phyloP scores from a whole-genome alignment of 2,113 vertebrate species.

The Cyphomyrus plagiostoma region DNA sequence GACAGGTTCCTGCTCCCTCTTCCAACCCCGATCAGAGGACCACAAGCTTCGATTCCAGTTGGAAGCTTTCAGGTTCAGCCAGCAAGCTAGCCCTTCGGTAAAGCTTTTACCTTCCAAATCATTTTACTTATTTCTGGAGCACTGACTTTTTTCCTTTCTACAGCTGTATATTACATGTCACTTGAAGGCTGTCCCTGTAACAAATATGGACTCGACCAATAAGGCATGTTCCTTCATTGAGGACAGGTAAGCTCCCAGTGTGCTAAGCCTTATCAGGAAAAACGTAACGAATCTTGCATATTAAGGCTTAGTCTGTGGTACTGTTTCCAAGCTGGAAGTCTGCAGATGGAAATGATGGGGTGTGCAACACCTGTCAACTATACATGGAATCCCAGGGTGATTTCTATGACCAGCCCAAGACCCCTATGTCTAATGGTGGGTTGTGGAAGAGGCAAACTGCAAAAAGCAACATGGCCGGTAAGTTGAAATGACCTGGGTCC shows the following conservation, averaged over 20 bases:
- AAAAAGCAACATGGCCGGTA: background rate
- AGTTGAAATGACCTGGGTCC: background rate
- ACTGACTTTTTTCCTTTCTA: background rate
- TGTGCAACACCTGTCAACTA: conserved; percentile 45
- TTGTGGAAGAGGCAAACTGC: background rate
- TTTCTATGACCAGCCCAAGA: background rate
- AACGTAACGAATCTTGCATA: background rate
- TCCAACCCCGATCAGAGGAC: conserved; percentile 39
- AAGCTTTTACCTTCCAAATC: conserved; percentile 14
- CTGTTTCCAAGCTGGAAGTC: conserved; percentile 48
- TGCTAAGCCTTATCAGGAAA: background rate
- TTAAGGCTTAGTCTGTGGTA: background rate
- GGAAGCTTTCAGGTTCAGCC: conserved; percentile 53
- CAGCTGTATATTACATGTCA: conserved; percentile 57
- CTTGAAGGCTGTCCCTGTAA: conserved; percentile 41
- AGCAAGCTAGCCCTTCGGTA: conserved; percentile 28
- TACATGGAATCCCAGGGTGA: background rate
- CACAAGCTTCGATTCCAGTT: conserved; percentile 44
- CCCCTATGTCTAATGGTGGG: background rate
- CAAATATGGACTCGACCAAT: conserved; percentile 26
- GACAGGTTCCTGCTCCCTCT: conserved; percentile 43
- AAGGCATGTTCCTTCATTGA: conserved; percentile 49
- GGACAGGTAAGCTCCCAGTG: conserved; percentile 38
- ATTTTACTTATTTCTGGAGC: background rate
- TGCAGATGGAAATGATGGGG: conserved; percentile 49